phyloP scores from a whole-genome alignment of 2,113 vertebrate species.

The western clawed frog (Xenopus tropicalis) region DNA sequence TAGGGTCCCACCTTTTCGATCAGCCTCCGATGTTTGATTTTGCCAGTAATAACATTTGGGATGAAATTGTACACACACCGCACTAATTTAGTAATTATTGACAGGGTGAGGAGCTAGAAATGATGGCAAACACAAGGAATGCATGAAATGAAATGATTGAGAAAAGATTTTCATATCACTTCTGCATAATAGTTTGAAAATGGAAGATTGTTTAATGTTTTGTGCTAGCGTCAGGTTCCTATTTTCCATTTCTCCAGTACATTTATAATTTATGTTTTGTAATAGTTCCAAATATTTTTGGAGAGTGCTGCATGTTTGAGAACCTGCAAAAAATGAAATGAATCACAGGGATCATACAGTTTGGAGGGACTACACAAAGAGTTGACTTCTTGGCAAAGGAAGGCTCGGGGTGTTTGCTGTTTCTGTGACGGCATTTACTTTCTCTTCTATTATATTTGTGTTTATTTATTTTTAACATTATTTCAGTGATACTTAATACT shows the following conservation, averaged over 20 bases:
- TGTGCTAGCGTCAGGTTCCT: slow-evolving; percentile 64
- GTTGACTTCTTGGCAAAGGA: background rate
- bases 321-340: slow-evolving; percentile 58
- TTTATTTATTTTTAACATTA: no score
- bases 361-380: slow-evolving; percentile 2
- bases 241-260: slow-evolving; percentile 72
- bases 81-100: slow-evolving; percentile 92
- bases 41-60: slow-evolving; percentile 81
- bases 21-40: slow-evolving; percentile 83
- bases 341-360: slow-evolving; percentile 58
- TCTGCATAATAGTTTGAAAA: slow-evolving; percentile 64
- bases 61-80: slow-evolving; percentile 82
- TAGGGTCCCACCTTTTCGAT: slow-evolving; percentile 76
- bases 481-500: no score
- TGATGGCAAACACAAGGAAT: slow-evolving; percentile 85
- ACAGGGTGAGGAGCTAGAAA: slow-evolving; percentile 78
- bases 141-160: slow-evolving; percentile 73
- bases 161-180: slow-evolving; percentile 72
- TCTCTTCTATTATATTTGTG: background rate
- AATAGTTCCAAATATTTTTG: slow-evolving; percentile 81
- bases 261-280: slow-evolving; percentile 82
- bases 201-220: slow-evolving; percentile 65
- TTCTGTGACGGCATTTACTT: background rate
- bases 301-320: slow-evolving; percentile 69
- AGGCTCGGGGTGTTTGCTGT: background rate